A percentile compares a stretch with the other conserved stretches of the same genome.
Evolutionary conservation across 1,140 invertebrate species (phyloP).

Genomic region (Zaprionus vittiger): DNA sequence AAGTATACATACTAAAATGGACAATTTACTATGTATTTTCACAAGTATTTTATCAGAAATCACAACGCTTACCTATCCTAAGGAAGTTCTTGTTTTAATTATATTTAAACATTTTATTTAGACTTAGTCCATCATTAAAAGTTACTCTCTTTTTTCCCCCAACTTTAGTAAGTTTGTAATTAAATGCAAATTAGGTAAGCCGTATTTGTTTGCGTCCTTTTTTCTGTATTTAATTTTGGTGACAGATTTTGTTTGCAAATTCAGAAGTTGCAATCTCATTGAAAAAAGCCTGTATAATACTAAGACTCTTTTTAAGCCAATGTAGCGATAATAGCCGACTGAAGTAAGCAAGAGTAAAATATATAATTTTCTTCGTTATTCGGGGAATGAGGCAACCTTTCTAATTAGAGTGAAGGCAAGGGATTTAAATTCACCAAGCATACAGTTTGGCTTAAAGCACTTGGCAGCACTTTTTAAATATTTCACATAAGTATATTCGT

Average conservation of each 20-base stretch:
- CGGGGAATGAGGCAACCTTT: slow-evolving; percentile 64
- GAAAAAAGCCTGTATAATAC: slow-evolving; percentile 60
- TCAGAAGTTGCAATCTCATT: slow-evolving; percentile 65
- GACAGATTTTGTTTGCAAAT: slow-evolving; percentile 56
- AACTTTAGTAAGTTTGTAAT: slow-evolving; percentile 68
- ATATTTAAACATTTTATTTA: too few species aligned
- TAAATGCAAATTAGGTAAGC: slow-evolving; percentile 78
- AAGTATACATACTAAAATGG: neutral
- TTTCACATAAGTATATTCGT: slow-evolving; percentile 44
- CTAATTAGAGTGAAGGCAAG: slow-evolving; percentile 62
- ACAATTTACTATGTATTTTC: too few species aligned
- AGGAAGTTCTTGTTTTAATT: too few species aligned
- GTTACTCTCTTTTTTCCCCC: neutral
- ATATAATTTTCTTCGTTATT: slow-evolving; percentile 19
- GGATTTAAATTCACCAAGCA: slow-evolving; percentile 16
- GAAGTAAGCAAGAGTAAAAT: slow-evolving; percentile 16
- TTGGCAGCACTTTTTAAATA: neutral
- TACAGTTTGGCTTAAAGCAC: neutral
- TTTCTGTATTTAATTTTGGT: slow-evolving; percentile 19
- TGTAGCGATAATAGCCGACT: slow-evolving; percentile 59
- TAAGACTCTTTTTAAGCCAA: slow-evolving; percentile 66
- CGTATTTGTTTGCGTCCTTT: slow-evolving; percentile 61
- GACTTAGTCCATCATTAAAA: neutral
- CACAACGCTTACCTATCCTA: too few species aligned
- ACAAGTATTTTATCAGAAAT: too few species aligned